Base-by-base conservation (phyloP, 2,888 invertebrate genomes). In the Bibio marci region DNA sequence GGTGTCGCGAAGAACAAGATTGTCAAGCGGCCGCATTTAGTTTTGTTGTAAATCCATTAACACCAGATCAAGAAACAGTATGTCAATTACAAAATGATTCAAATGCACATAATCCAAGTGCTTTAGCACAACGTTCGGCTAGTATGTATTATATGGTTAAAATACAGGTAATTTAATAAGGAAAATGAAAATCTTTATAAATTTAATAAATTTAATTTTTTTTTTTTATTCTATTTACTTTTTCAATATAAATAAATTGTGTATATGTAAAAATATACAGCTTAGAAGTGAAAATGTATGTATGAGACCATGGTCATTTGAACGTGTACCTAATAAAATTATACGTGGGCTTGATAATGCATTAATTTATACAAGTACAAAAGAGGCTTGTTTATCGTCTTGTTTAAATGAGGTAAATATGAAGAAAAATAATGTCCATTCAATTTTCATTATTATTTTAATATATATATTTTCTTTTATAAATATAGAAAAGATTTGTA, bases 121-220 rank as follows among this genome's bases (percentile, higher is more conserved):
- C 85, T 10, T 71, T 76, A 38, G 82, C 90, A 2, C 78, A 78
- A 61, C 69, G 82, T 42, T 80, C 87, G 17, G 85, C 85, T 52
- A 90, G 87, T 61, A 83, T 87, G 67, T 91, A 91, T 63, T 91
- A 91, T 69, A 88, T 91, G 87, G 86, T 87, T 53, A 91, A 91
- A 63, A 66, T 91, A 52, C 63, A 62, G 47, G 38, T 38, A 25
- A 18, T 17, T 5, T 7, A 3, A n/a, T n/a, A n/a, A n/a, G n/a
- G n/a, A n/a, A n/a, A n/a, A n/a, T n/a, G 3, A 34, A 18, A 4
- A 12, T 19, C 5, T 18, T 22, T 10, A 26, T 11, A 26, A 6
- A 26, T 6, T 26, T 26, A 26, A 26, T 26, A 6, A 26, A 26
- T 26, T 26, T 11, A 8, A 8, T 8, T 30, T 30, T 30, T 10